Percentiles rank a stretch among this genome's conserved stretches.
Conservation (phyloP, 2,888 invertebrate species). For the Empis stercorea region DNA sequence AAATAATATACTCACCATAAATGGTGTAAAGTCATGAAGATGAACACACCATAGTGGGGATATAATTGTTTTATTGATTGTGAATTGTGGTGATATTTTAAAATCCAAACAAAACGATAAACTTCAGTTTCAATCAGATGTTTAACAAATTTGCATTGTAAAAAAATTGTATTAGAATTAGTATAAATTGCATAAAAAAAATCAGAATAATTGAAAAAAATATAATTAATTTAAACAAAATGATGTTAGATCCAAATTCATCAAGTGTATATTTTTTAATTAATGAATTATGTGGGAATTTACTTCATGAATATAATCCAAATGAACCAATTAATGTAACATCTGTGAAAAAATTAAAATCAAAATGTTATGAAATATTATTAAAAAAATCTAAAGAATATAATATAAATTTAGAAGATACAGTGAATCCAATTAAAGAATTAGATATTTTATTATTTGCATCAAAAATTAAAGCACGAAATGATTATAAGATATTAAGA, state of each 20-base stretch:
- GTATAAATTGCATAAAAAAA: too few species aligned
- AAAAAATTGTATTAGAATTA: too few species aligned
- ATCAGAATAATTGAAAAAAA: too few species aligned
- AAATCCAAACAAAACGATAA: too few species aligned
- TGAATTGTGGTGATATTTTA: too few species aligned
- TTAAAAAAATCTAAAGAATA: constrained; percentile 19
- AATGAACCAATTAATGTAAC: constrained; percentile 10
- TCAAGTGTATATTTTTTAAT: constrained; percentile 22
- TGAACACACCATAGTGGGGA: too few species aligned
- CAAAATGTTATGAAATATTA: constrained; percentile 20
- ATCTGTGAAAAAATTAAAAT: constrained; percentile 16
- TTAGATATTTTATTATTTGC: constrained; percentile 21
- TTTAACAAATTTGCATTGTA: too few species aligned
- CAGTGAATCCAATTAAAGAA: constrained; percentile 21
- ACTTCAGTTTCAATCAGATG: too few species aligned
- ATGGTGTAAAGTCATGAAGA: too few species aligned
- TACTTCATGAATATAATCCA: constrained; percentile 12
- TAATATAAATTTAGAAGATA: constrained; percentile 10
- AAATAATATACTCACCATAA: too few species aligned
- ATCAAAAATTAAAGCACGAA: constrained; percentile 18
- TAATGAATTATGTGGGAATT: constrained; percentile 18
- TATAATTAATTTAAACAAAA: too few species aligned
- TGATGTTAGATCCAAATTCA: neutral
- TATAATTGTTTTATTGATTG: too few species aligned
- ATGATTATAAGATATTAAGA: constrained; percentile 13